A percentile compares a stretch with the other conserved stretches of the same genome.
These are phyloP conservation scores for Tupiocoris notatus DNA, from an alignment of 2,888 invertebrate species.

Conservation along the genomic window DNA sequence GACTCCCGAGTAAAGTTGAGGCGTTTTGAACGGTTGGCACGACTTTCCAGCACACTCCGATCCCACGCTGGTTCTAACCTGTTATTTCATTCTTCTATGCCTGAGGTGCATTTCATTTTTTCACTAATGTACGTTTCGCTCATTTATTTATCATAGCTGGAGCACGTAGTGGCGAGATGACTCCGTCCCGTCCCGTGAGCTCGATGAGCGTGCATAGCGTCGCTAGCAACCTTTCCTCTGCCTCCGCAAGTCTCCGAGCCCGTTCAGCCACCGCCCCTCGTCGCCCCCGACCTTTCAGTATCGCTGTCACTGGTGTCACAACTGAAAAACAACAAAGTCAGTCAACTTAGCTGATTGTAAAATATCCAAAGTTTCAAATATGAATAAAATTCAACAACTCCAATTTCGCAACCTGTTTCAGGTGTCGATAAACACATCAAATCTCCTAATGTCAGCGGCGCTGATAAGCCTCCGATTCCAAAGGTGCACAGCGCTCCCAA, in stretches of 20 bases:
- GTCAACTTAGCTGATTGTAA: no score
- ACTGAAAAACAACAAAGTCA: constrained; percentile 37
- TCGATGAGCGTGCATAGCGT: constrained; percentile 74
- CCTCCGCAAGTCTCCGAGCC: constrained; percentile 57
- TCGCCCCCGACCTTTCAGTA: constrained; percentile 77
- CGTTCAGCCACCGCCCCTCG: constrained; percentile 63
- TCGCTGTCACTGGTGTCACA: constrained; percentile 80
- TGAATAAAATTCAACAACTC: no score
- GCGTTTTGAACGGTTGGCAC: no score
- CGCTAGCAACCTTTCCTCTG: constrained; percentile 60
- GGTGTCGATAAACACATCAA: constrained; percentile 43
- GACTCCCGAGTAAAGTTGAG: no score
- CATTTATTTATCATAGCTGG: constrained; percentile 47
- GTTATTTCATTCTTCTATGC: no score
- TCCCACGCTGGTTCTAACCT: no score
- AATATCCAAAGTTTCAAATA: no score
- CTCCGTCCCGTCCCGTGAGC: constrained; percentile 82
- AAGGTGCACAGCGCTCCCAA: constrained; percentile 56
- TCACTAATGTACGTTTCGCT: no score
- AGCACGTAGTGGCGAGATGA: constrained; percentile 63
- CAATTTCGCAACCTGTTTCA: constrained; percentile 2
- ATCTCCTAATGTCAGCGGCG: constrained; percentile 53
- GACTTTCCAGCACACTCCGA: no score
- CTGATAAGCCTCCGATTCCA: constrained; percentile 65
- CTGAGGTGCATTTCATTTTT: no score